Evolutionary conservation across 2,797 vertebrate genomes (phyloP), one percentile per base, ranked within the genome.

Genomic region (Mormyrus hasselquistii): DNA sequence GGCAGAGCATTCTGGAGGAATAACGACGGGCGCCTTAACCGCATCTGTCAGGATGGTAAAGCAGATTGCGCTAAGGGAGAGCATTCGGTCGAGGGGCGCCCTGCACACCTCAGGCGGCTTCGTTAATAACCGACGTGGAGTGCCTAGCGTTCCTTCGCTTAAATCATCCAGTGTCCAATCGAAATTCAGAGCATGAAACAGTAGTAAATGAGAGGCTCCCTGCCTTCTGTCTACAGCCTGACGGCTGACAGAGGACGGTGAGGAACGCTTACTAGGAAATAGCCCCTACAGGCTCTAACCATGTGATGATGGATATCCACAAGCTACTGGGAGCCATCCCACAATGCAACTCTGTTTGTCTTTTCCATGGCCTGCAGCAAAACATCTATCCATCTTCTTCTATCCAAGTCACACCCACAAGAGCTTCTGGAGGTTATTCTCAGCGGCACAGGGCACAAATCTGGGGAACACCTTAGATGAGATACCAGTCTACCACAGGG

Each of bases 11-110:
- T 82, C 53, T 83, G 55, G 41, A 49, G 82, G 88, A 47, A 38
- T 12, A 38, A 62, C 22, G 22, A 25, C 14, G 34, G 38, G 19
- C n/a, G 57, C 5, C 57, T 57, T 25, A 85, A 83, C 79, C 14
- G 44, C 79, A 89, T 53, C 79, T 59, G 52, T 84, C 53, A 89
- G 79, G n/a, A 44, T 79, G 38, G 50, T 44, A 57, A 53, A 88
- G 49, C 49, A 88, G 69, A 52, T 73, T n/a, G 69, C 22, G n/a
- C 88, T 29, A 52, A 14, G 25, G 47, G 50, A 55, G 47, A 86
- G 22, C 25, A 34, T 38, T 87, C 22, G 22, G 34, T 3, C 1
- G 12, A 57, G 53, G 50, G 53, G 22, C 2, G 25, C 52, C 52
- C 14, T 34, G 29, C 50, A 87, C 53, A 87, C 52, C 14, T 57